Evolutionary conservation across 2,888 invertebrate species (phyloP).

Genomic region (Thymelicus lineola): DNA sequence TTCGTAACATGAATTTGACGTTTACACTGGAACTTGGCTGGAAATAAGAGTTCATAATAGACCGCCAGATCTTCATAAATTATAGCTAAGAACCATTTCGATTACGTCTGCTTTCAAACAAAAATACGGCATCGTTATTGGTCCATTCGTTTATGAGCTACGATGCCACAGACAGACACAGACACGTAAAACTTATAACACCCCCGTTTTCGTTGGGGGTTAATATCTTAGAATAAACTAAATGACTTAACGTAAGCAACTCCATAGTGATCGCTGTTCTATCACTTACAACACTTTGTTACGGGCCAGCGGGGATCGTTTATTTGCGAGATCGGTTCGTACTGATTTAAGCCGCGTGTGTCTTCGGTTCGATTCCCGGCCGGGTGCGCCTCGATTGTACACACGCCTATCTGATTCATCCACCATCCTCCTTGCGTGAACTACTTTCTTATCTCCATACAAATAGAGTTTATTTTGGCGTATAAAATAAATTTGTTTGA

Average conservation of each 20-base stretch:
- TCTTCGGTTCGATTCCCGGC: slow-evolving; percentile 71
- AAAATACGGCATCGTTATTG: no score
- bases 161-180: no score
- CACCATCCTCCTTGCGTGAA: slow-evolving; percentile 40
- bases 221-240: slow-evolving; percentile 1
- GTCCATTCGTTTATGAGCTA: no score
- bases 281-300: slow-evolving; percentile 73
- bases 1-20: no score
- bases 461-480: slow-evolving; percentile 2
- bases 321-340: slow-evolving; percentile 67
- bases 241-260: slow-evolving; percentile 37
- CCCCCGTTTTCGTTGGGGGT: no score
- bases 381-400: slow-evolving; percentile 52
- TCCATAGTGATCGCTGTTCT: slow-evolving; percentile 54
- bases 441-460: neutral
- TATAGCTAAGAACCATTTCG: no score
- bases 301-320: slow-evolving; percentile 49
- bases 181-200: no score
- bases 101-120: no score
- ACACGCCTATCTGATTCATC: slow-evolving; percentile 46
- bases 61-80: no score
- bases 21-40: no score
- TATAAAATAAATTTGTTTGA: slow-evolving; percentile 43
- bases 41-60: no score
- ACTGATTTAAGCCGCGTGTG: slow-evolving; percentile 78